Evolutionary conservation across 2,113 vertebrate species (phyloP).

Genomic region (Myocastor coypus): DNA sequence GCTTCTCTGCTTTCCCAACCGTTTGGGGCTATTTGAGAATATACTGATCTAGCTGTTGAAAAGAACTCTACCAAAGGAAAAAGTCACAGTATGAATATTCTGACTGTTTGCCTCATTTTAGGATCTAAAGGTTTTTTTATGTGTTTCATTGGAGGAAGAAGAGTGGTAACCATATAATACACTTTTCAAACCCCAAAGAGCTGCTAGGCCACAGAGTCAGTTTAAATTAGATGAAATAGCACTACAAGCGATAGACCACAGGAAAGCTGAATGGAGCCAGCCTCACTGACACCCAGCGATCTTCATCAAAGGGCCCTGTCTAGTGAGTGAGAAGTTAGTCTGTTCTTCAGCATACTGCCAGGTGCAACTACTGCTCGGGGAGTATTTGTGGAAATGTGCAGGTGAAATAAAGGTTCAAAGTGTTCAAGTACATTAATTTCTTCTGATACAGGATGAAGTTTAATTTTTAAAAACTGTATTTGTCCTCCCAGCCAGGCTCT

Average conservation of each 20-base stretch:
- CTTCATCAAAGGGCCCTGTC: constrained; percentile 34
- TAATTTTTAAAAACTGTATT: background rate
- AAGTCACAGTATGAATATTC: background rate
- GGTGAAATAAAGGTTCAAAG: background rate
- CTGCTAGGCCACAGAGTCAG: background rate
- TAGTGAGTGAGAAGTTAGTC: constrained; percentile 55
- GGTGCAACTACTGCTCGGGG: background rate
- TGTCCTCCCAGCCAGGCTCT: background rate
- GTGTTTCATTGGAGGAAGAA: constrained; percentile 3
- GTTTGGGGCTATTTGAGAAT: background rate
- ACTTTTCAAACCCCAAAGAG: constrained; percentile 22
- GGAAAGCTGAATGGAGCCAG: constrained; percentile 21
- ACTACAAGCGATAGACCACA: background rate
- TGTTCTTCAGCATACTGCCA: background rate
- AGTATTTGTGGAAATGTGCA: no score
- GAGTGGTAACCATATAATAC: background rate
- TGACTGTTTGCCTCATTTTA: constrained; percentile 31
- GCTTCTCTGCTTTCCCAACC: background rate
- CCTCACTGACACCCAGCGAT: background rate
- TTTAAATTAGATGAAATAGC: constrained; percentile 21
- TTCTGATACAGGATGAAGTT: background rate
- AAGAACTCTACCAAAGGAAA: constrained; percentile 20
- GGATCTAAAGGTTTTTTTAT: constrained; percentile 32
- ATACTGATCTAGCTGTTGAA: background rate
- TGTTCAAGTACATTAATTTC: background rate